Base-by-base conservation (phyloP, 2,888 invertebrate genomes). In the Empis stercorea region DNA sequence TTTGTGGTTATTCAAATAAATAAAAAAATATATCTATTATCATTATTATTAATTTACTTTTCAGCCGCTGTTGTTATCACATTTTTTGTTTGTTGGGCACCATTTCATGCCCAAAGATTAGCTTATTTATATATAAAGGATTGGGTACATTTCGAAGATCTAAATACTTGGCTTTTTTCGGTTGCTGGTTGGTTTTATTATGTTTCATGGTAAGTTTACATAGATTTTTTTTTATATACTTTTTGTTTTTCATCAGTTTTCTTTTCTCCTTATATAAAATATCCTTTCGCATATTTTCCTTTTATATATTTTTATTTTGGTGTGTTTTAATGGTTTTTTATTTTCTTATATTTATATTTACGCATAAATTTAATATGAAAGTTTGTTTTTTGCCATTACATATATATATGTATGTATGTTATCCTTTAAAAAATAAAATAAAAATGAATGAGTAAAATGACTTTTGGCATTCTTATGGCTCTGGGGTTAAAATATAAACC, bases 71-170 rank as follows among this genome's bases (percentile, higher is more conserved):
- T 95, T 17, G 95, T 95, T 46, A 75, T 93, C 9, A 85, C 88
- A 30, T 95, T 95, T 73, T 94, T 94, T 73, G 73, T 92, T 11
- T 93, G 94, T 70, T 95, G 95, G 94, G 89, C 92, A 0, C 95
- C 95, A 27, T 95, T 94, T 72, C 95, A 95, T 72, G 79, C 87
- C 52, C 95, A 95, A 69, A 74, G 95, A 7, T 73, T 95, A 46
- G 79, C 91, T 66, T 87, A 83, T 63, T 76, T 87, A 56, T 84
- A 89, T 65, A 84, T 79, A 27, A 73, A 74, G 52, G 66, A 77
- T 17, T 72, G 73, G 45, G 65, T 67, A 0, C 72, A 79, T 61
- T 81, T 78, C 66, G 76, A 77, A 63, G 71, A 75, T 47, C 73
- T 86, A 59, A 87, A 87, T 66, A 83, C 84, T 60, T 84, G 82